phyloP scores from a whole-genome alignment of 2,797 vertebrate genomes.

The Gallinago stenura region DNA sequence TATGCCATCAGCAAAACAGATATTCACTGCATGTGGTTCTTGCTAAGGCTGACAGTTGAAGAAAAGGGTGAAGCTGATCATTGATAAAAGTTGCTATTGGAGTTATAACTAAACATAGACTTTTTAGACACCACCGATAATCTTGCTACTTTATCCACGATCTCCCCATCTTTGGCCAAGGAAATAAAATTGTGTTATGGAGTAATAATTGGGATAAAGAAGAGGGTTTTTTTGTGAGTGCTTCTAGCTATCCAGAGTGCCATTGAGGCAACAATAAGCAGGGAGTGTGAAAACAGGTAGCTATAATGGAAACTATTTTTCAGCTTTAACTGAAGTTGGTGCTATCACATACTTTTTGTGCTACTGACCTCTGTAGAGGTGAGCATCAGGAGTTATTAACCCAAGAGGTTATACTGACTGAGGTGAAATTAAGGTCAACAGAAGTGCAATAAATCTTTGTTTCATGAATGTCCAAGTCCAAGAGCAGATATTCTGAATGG shows the following conservation, averaged over 20 bases:
- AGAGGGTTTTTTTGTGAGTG: neutral
- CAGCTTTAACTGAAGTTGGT: neutral
- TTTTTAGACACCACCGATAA: neutral
- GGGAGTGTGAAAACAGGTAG: neutral
- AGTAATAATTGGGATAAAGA: neutral
- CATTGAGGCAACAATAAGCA: neutral
- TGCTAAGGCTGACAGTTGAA: neutral
- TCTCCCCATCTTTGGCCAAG: neutral
- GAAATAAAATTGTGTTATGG: neutral
- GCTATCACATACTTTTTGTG: neutral
- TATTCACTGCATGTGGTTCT: neutral
- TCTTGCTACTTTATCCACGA: neutral
- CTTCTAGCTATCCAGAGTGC: neutral
- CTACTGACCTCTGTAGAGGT: constrained; percentile 8
- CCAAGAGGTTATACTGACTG: constrained; percentile 1
- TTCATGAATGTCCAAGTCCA: neutral
- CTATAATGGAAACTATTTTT: constrained; percentile 62
- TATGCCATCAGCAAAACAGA: neutral
- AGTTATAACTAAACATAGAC: neutral
- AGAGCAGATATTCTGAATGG: neutral
- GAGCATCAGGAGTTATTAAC: constrained; percentile 51
- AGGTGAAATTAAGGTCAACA: constrained; percentile 52
- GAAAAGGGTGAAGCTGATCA: neutral
- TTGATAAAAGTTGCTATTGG: neutral
- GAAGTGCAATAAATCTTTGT: constrained; percentile 8